Evolutionary conservation across 2,113 vertebrate genomes (phyloP).

Genomic region (Vireo altiloquus): DNA sequence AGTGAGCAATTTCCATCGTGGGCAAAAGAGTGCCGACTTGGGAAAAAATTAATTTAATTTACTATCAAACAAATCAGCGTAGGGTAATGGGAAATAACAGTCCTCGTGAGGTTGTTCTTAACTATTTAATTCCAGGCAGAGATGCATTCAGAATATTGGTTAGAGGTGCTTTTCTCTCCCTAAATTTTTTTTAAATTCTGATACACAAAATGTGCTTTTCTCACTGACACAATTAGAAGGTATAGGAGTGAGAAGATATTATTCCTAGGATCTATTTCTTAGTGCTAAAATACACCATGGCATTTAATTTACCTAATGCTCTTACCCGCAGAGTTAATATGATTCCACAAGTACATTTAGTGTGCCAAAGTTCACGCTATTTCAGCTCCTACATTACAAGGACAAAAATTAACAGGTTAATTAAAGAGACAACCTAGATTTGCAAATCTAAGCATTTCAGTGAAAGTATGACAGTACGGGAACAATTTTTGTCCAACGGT

Average conservation of each 20-base stretch:
- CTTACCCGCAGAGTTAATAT: neutral
- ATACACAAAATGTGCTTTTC: neutral
- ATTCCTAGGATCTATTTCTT: neutral
- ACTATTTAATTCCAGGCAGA: neutral
- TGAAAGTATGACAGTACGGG: neutral
- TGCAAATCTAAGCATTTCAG: neutral
- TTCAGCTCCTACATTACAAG: neutral
- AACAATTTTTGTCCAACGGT: neutral
- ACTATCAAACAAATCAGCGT: neutral
- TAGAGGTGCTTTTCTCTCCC: neutral
- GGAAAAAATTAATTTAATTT: neutral
- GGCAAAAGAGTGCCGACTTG: neutral
- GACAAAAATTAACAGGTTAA: neutral
- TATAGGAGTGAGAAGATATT: neutral
- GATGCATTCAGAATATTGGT: neutral
- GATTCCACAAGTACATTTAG: accelerated
- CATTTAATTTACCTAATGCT: neutral
- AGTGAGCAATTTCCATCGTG: neutral
- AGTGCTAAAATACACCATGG: neutral
- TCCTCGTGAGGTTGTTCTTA: neutral
- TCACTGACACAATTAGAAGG: neutral
- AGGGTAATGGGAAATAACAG: neutral
- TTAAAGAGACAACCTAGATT: neutral
- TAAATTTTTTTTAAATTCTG: neutral
- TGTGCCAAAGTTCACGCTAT: neutral